phyloP scores from a whole-genome alignment of 2,888 invertebrate genomes.

The Nysson spinosus region DNA sequence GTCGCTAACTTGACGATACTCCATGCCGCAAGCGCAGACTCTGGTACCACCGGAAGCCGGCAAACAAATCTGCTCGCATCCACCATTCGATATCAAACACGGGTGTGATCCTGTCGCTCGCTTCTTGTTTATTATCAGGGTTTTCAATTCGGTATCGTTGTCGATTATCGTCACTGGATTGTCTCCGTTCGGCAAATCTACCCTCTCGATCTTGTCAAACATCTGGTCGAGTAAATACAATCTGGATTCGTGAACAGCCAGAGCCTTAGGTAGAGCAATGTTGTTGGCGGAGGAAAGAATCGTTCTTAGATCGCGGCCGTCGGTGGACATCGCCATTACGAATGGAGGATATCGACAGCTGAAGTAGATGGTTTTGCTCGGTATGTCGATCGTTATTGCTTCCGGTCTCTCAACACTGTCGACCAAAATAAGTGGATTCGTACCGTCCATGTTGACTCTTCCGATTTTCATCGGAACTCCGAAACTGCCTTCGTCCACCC shows the following conservation, averaged over 20 bases:
- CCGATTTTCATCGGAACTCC: constrained; percentile 94
- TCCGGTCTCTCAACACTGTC: constrained; percentile 87
- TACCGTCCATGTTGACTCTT: constrained; percentile 96
- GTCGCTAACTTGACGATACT: constrained; percentile 89
- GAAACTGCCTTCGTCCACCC: constrained; percentile 96
- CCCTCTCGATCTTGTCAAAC: constrained; percentile 92
- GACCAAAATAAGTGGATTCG: constrained; percentile 85
- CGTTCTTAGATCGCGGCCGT: constrained; percentile 84
- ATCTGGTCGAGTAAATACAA: constrained; percentile 93
- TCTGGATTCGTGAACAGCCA: constrained; percentile 89
- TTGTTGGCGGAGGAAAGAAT: constrained; percentile 85
- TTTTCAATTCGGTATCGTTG: constrained; percentile 92
- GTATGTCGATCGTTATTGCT: constrained; percentile 90
- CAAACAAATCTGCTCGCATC: constrained; percentile 96
- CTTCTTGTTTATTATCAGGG: constrained; percentile 92
- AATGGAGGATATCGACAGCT: constrained; percentile 87
- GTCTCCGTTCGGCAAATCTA: constrained; percentile 88
- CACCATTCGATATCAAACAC: constrained; percentile 91
- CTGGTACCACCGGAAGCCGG: constrained; percentile 87
- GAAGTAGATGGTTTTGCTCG: constrained; percentile 91
- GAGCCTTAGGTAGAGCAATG: constrained; percentile 87
- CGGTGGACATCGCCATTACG: constrained; percentile 85
- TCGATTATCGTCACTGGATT: constrained; percentile 87
- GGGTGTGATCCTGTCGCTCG: constrained; percentile 90
- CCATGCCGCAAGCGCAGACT: constrained; percentile 93